These are phyloP conservation scores for Apodemus speciosus DNA, from an alignment of 2,113 vertebrate genomes.

Conservation along the genomic window DNA sequence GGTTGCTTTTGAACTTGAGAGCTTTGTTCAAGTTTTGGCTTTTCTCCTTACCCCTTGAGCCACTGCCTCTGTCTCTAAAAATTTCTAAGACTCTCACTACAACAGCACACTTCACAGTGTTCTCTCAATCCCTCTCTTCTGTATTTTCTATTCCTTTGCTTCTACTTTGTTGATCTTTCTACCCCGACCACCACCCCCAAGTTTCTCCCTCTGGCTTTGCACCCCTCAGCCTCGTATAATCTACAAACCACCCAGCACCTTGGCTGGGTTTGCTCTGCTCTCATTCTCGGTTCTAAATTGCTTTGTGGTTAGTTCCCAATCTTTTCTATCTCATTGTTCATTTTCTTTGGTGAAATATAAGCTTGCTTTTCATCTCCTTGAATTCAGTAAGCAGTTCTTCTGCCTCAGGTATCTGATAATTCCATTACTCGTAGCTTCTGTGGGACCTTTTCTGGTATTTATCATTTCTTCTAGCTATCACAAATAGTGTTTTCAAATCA, in stretches of 20 bases:
- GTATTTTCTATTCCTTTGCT: background rate
- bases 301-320: background rate
- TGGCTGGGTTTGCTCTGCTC: background rate
- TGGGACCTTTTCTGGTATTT: background rate
- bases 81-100: background rate
- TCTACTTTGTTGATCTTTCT: background rate
- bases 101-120: background rate
- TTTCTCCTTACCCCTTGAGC: background rate
- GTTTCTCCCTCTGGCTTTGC: constrained; percentile 16
- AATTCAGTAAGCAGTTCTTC: constrained; percentile 10
- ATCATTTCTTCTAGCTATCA: background rate
- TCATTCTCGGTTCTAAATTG: constrained; percentile 29
- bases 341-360: constrained; percentile 14
- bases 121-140: background rate
- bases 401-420: background rate
- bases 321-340: background rate
- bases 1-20: background rate
- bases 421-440: background rate
- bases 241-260: constrained; percentile 17
- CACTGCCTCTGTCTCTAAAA: background rate
- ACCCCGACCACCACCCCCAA: background rate
- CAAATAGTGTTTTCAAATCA: background rate
- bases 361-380: constrained; percentile 17
- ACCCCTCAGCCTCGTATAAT: background rate
- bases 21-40: background rate